Evolutionary conservation across 2,797 vertebrate species (phyloP).

Genomic region (Amblyraja radiata): DNA sequence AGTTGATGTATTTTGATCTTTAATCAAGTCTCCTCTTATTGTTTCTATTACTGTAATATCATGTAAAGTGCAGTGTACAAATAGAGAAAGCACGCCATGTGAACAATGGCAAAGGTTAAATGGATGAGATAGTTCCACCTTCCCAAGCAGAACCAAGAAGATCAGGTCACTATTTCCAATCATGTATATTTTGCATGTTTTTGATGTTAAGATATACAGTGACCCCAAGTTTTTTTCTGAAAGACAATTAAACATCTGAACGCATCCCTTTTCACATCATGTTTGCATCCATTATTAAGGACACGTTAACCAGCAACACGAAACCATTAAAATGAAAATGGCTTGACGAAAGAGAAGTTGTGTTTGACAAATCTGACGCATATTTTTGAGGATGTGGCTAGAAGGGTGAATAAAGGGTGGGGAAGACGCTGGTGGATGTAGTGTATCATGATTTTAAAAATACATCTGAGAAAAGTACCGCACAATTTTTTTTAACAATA

Average conservation of each 20-base stretch:
- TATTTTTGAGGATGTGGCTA: too few relatives aligned
- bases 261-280: background rate
- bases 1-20: background rate
- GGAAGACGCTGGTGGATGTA: too few relatives aligned
- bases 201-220: background rate
- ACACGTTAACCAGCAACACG: too few relatives aligned
- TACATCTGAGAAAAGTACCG: too few relatives aligned
- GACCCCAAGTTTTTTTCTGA: background rate
- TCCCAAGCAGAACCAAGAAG: background rate
- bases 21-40: conserved; percentile 9
- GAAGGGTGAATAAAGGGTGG: too few relatives aligned
- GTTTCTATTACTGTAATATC: conserved; percentile 24
- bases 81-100: background rate
- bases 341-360: too few relatives aligned
- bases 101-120: background rate
- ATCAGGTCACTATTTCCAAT: conserved; percentile 16
- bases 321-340: too few relatives aligned
- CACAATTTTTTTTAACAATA: too few relatives aligned
- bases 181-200: background rate
- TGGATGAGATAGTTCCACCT: background rate
- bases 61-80: background rate
- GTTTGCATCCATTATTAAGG: background rate
- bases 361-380: too few relatives aligned
- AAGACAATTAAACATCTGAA: background rate
- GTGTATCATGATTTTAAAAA: too few relatives aligned